Evolutionary conservation across 2,113 vertebrate genomes (phyloP).

Genomic region (Engystomops pustulosus): DNA sequence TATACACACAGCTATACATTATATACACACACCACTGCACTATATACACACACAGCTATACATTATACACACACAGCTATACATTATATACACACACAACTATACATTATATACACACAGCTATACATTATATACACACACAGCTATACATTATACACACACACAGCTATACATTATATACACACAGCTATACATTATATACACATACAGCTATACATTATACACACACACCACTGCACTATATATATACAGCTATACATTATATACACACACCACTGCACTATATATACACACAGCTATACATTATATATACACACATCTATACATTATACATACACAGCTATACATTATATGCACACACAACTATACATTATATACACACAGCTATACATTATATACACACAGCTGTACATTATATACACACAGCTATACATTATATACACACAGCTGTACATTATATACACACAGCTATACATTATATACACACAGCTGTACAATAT

Average conservation of each 20-base stretch:
- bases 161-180: background rate
- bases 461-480: background rate
- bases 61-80: background rate
- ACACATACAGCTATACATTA: background rate
- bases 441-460: background rate
- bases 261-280: too few species aligned
- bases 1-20: background rate
- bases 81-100: background rate
- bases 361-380: too few species aligned
- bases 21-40: background rate
- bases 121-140: background rate
- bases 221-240: too few species aligned
- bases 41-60: background rate
- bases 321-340: background rate
- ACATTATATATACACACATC: too few species aligned
- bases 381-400: background rate
- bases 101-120: background rate
- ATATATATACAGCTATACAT: background rate
- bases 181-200: background rate
- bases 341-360: background rate
- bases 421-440: background rate
- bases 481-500: background rate
- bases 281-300: too few species aligned
- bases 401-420: background rate
- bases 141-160: background rate